Conservation (phyloP, 2,797 vertebrate genomes). For the Tenualosa thibaudeaui region DNA sequence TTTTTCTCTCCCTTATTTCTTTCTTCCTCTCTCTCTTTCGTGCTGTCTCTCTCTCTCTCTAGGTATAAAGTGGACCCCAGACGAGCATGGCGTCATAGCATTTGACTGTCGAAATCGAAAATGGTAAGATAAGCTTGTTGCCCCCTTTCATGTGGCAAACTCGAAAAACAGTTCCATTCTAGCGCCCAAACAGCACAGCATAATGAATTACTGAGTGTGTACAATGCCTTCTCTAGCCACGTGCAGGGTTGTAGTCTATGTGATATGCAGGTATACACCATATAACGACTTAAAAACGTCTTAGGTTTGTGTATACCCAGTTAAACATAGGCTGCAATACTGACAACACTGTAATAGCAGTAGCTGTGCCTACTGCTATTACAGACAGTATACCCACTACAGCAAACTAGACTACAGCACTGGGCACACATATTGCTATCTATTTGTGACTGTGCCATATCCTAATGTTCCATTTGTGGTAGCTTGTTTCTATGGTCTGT, state of each 20-base stretch:
- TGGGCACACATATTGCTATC: neutral
- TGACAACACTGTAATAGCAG: no score
- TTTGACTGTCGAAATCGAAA: conserved; percentile 98
- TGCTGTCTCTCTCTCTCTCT: conserved; percentile 33
- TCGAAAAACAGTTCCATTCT: neutral
- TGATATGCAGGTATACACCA: no score
- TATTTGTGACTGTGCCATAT: no score
- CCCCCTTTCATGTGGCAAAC: neutral
- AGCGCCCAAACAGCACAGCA: neutral
- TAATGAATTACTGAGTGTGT: neutral
- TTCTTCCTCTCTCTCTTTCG: neutral
- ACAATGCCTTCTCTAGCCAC: neutral
- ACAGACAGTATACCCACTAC: no score
- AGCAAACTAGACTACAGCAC: no score
- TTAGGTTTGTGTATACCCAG: no score
- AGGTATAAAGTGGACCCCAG: conserved; percentile 98
- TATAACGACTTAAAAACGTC: no score
- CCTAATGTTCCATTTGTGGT: no score
- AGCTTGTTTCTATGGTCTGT: no score
- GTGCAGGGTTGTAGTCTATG: no score
- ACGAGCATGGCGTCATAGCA: conserved; percentile 96
- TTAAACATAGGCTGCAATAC: neutral
- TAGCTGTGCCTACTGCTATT: no score
- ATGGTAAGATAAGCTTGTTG: conserved; percentile 75
- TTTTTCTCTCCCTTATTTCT: neutral